Evolutionary conservation across 2,797 vertebrate genomes (phyloP).

Genomic region (Triplophysa yarkandensis): DNA sequence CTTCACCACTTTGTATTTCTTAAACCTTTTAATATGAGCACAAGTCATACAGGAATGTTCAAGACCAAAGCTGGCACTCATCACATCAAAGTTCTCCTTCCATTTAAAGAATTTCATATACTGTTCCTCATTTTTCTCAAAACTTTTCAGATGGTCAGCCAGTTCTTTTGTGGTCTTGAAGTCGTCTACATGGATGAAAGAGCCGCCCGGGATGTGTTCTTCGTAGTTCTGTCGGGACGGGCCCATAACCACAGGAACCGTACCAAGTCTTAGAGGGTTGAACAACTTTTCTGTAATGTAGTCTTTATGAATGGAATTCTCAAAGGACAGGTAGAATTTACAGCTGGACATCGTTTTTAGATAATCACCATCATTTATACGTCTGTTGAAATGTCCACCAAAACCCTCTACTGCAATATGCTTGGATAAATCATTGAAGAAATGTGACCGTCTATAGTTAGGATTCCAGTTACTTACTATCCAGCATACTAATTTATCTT

Average conservation of each 20-base stretch:
- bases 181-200: constrained; percentile 30
- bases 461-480: constrained; percentile 29
- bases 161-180: constrained; percentile 5
- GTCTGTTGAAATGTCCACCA: constrained; percentile 7
- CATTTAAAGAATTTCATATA: constrained; percentile 2
- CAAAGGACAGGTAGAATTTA: constrained; percentile 37
- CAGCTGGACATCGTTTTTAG: not conserved
- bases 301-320: constrained; percentile 26
- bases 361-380: not conserved
- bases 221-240: constrained; percentile 21
- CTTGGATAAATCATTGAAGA: not conserved
- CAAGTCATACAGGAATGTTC: not conserved
- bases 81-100: not conserved
- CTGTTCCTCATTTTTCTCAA: constrained; percentile 13
- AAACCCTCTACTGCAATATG: not conserved
- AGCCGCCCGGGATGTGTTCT: not conserved
- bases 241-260: constrained; percentile 25
- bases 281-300: constrained; percentile 19
- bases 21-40: constrained; percentile 1
- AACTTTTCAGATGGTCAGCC: not conserved
- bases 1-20: constrained; percentile 6
- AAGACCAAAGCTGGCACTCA: fast-evolving
- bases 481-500: constrained; percentile 47
- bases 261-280: not conserved
- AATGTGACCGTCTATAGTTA: not conserved